phyloP scores from a whole-genome alignment of 2,888 invertebrate species.

The Siphlonurus alternatus region DNA sequence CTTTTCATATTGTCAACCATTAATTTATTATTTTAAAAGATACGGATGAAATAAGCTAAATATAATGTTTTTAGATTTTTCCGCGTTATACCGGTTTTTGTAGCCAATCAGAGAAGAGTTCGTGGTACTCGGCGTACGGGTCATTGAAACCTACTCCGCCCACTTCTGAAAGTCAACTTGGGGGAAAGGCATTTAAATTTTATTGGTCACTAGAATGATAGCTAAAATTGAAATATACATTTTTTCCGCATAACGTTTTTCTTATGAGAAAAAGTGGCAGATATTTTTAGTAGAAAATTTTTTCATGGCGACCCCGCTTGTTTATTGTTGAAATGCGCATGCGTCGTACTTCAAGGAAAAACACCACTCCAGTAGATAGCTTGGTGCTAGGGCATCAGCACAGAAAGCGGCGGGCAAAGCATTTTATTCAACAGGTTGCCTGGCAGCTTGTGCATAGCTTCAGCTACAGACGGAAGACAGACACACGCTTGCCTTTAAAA shows the following conservation, averaged over 20 bases:
- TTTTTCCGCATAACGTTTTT: too few relatives aligned
- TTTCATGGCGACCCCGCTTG: too few relatives aligned
- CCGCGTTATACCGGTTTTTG: background rate
- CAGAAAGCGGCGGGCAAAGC: background rate
- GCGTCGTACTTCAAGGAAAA: background rate
- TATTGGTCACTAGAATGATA: too few relatives aligned
- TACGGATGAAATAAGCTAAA: too few relatives aligned
- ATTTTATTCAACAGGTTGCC: background rate
- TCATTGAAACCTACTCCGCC: constrained; percentile 1
- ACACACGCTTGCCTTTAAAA: background rate
- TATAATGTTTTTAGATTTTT: background rate
- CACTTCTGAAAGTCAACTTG: background rate
- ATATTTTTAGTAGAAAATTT: too few relatives aligned
- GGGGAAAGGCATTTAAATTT: background rate
- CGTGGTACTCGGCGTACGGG: constrained; percentile 1
- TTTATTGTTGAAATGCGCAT: too few relatives aligned
- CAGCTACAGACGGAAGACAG: too few relatives aligned
- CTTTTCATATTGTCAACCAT: too few relatives aligned
- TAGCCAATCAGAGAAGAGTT: background rate
- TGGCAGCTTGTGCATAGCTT: background rate
- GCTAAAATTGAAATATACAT: too few relatives aligned
- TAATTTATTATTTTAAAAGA: too few relatives aligned
- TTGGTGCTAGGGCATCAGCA: background rate
- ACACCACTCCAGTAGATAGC: background rate
- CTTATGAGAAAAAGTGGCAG: too few relatives aligned